A percentile compares a stretch with the other conserved stretches of the same genome.
Evolutionary conservation across 2,113 vertebrate genomes (phyloP).

Genomic region (Lagopus leucura): DNA sequence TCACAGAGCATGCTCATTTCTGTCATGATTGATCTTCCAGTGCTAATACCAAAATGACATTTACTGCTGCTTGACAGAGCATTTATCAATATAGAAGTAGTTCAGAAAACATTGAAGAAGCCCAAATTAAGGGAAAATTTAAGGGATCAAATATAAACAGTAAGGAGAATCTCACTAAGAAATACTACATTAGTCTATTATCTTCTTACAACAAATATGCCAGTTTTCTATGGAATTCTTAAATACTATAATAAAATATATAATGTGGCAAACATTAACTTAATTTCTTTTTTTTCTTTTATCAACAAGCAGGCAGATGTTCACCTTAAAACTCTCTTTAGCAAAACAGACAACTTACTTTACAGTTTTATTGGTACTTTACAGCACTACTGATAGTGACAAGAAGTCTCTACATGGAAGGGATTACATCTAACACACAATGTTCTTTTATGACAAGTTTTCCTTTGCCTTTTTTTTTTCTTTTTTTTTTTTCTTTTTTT

Average conservation of each 20-base stretch:
- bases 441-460: background rate
- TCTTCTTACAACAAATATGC: background rate
- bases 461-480: background rate
- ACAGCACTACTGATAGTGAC: background rate
- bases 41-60: conserved; percentile 11
- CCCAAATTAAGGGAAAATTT: background rate
- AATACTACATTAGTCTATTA: background rate
- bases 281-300: background rate
- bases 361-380: background rate
- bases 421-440: background rate
- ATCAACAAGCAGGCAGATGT: background rate
- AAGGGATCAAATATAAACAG: background rate
- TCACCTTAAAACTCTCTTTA: background rate
- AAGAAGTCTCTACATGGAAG: background rate
- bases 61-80: background rate
- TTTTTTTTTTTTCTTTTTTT: background rate
- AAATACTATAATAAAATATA: background rate
- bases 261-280: background rate
- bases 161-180: background rate
- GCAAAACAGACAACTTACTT: background rate
- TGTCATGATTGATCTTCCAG: conserved; percentile 18
- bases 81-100: background rate
- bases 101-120: background rate
- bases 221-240: background rate
- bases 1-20: conserved; percentile 19